Evolutionary conservation across 1,140 invertebrate genomes (phyloP).

Genomic region (Atta colombica): DNA sequence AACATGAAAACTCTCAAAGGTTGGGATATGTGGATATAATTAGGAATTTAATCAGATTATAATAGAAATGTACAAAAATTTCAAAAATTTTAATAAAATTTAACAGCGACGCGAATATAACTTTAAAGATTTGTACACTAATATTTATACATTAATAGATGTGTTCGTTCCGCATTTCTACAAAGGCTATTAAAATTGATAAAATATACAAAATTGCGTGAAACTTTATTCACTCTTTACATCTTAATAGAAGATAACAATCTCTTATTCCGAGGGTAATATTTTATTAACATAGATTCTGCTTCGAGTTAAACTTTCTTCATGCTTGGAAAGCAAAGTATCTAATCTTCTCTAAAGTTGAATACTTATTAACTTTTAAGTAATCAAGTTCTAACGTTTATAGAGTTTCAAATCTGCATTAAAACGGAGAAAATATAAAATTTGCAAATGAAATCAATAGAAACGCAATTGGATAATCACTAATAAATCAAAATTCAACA

Average conservation of each 20-base stretch:
- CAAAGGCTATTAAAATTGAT: slow-evolving; percentile 3
- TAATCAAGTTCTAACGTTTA: slow-evolving; percentile 27
- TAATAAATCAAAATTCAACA: slow-evolving; percentile 3
- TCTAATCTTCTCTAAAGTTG: slow-evolving; percentile 35
- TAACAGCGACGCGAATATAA: not conserved
- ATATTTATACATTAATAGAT: not conserved
- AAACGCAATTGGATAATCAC: not conserved
- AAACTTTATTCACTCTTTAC: not conserved
- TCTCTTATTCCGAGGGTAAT: slow-evolving; percentile 25
- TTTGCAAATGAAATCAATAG: not conserved
- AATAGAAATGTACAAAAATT: too few relatives aligned
- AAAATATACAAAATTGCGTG: not conserved
- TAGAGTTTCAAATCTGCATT: slow-evolving; percentile 15
- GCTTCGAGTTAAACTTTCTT: slow-evolving; percentile 24
- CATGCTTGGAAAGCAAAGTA: slow-evolving; percentile 9
- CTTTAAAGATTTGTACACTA: not conserved
- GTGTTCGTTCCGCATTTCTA: not conserved
- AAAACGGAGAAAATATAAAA: slow-evolving; percentile 8
- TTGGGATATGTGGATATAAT: not conserved
- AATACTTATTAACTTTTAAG: slow-evolving; percentile 22
- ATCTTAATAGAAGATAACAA: slow-evolving; percentile 12
- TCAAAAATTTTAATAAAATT: not conserved
- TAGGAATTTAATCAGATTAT: too few relatives aligned
- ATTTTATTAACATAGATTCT: slow-evolving; percentile 32
- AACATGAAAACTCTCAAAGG: not conserved